Evolutionary conservation across 2,888 invertebrate genomes (phyloP).

Genomic region (Drosophila borealis): DNA sequence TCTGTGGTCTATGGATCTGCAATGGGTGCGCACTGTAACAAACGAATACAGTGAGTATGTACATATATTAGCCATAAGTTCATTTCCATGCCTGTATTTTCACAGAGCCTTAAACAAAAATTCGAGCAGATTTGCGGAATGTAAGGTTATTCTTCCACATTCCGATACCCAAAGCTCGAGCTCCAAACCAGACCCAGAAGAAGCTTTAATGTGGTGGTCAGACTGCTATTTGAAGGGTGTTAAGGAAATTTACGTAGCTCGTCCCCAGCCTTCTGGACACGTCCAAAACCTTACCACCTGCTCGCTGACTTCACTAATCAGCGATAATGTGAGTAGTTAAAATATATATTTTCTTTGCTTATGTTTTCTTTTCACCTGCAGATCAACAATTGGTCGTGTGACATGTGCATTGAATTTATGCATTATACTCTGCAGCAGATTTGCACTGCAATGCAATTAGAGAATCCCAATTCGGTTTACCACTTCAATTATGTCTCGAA

Average conservation of each 20-base stretch:
- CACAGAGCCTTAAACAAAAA: not conserved
- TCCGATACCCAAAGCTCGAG: rapidly evolving
- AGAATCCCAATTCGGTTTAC: constrained; percentile 11
- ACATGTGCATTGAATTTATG: not conserved
- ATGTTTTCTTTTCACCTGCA: not conserved
- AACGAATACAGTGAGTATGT: not conserved
- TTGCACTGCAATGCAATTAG: not conserved
- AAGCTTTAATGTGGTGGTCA: constrained; percentile 11
- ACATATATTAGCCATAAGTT: not conserved
- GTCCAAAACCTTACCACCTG: not conserved
- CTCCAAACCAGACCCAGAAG: not conserved
- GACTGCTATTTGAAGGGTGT: constrained; percentile 5
- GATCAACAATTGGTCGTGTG: not conserved
- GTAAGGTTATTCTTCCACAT: not conserved
- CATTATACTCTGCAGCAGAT: not conserved
- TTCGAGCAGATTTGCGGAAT: not conserved
- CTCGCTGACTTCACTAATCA: rapidly evolving
- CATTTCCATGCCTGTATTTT: not conserved
- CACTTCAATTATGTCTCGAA: constrained; percentile 11
- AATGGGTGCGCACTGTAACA: not conserved
- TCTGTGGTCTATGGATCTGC: not conserved
- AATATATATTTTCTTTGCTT: not conserved
- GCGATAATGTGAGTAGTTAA: not conserved
- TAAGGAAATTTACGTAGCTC: not conserved
- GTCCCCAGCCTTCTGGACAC: not conserved